Evolutionary conservation across 2,113 vertebrate genomes (phyloP), one percentile per base, ranked within the genome.

Genomic region (Craseonycteris thonglongyai): DNA sequence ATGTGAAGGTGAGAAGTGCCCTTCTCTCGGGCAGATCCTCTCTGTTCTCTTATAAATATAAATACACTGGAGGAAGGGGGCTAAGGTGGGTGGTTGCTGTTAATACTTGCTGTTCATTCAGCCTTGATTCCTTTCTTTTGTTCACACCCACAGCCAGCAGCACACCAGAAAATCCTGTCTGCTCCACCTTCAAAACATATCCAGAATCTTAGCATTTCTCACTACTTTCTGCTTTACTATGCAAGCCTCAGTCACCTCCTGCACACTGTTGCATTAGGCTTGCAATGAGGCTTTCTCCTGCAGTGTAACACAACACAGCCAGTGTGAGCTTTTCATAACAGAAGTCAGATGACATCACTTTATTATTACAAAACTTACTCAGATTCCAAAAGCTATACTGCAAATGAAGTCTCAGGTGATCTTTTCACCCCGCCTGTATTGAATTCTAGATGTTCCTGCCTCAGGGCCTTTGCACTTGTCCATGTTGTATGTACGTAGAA

Each of bases 1-100:
- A 81, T 18, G 96, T 98, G 42, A 98, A 98, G 98, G 98, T 99
- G 96, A 98, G 98, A 85, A 98, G 97, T 87, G 14, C 12, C 69
- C 21, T 51, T 58, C 1, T 0, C 33, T 16, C 26, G 5, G 21
- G 24, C 49, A 15, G 28, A 26, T 3, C 21, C 24, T 72, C 24
- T 72, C 35, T 22, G 61, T 35, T n/a, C 51, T 45, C 33, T 51
- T 45, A 33, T 51, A 28, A 19, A 3, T 3, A 4, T 8, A 65
- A 59, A 1, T 7, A 65, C n/a, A 1, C 33, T 28, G 33, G 58
- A 49, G 13, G 72, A 8, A 6, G 11, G 22, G 18, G 28, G 74
- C 58, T 40, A 5, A 56, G 69, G 33, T 49, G 11, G 47, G 16
- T 19, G 22, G 40, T 51, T 22, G 30, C 47, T 16, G 0, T 63